These are phyloP conservation scores for Myotis davidii DNA, from an alignment of 2,113 vertebrate genomes.

Conservation along the genomic window DNA sequence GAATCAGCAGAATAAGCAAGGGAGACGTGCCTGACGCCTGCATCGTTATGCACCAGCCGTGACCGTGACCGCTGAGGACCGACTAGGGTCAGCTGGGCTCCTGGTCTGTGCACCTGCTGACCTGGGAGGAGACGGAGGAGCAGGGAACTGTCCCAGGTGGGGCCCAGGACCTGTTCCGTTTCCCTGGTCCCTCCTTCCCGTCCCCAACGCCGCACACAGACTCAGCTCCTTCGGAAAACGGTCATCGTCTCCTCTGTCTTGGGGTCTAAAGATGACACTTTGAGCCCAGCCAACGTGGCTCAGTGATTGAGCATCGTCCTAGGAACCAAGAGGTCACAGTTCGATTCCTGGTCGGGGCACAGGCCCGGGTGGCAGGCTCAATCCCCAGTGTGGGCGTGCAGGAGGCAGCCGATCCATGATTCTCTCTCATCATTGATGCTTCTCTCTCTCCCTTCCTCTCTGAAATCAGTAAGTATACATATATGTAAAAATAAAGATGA, in stretches of 20 bases:
- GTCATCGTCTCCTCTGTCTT: background rate
- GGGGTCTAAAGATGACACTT: background rate
- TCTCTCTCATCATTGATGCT: too few species aligned
- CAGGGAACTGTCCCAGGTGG: background rate
- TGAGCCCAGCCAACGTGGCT: too few species aligned
- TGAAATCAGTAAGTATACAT: too few species aligned
- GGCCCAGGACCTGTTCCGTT: background rate
- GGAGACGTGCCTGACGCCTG: slow-evolving; percentile 66
- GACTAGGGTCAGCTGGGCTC: too few species aligned
- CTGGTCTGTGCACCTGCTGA: background rate
- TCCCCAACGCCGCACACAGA: background rate
- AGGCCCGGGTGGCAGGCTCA: too few species aligned
- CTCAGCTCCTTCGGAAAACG: background rate
- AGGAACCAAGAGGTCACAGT: too few species aligned
- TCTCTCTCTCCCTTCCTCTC: too few species aligned
- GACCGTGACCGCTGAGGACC: too few species aligned
- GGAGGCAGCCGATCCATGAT: too few species aligned
- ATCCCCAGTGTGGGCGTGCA: too few species aligned
- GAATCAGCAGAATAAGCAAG: slow-evolving; percentile 80
- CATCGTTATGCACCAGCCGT: background rate
- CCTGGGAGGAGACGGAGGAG: background rate
- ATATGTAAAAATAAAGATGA: background rate
- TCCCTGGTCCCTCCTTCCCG: background rate
- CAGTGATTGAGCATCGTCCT: too few species aligned
- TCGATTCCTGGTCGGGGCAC: too few species aligned